Conservation (phyloP, 2,888 invertebrate genomes). For the Zele albiditarsus region DNA sequence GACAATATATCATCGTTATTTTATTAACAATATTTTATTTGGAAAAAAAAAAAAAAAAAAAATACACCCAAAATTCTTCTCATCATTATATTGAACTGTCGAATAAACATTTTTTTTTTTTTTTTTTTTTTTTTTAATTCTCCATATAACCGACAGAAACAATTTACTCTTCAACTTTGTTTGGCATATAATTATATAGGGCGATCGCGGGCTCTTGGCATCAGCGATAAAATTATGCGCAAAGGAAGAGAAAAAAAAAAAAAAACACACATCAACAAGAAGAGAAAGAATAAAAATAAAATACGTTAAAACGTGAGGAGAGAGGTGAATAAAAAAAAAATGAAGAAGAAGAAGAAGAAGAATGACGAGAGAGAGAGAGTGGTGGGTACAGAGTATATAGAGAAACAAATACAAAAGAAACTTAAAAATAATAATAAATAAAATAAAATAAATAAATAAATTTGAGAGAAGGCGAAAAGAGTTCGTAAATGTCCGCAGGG, state of each 20-base stretch:
- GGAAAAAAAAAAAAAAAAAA: background rate
- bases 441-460: no score
- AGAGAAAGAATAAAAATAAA: background rate
- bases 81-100: background rate
- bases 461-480: background rate
- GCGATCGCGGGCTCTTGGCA: slow-evolving; percentile 33
- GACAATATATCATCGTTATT: no score
- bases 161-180: slow-evolving; percentile 42
- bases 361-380: no score
- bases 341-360: background rate
- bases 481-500: slow-evolving; percentile 20
- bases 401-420: no score
- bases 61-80: slow-evolving; percentile 14
- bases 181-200: slow-evolving; percentile 40
- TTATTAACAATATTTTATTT: no score
- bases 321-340: background rate
- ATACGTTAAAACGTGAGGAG: background rate
- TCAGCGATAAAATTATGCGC: slow-evolving; percentile 42
- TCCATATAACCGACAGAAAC: slow-evolving; percentile 20
- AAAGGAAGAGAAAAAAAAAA: slow-evolving; percentile 16
- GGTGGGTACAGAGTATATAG: no score
- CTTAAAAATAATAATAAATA: no score
- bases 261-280: background rate
- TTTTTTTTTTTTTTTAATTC: background rate
- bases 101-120: background rate